Conservation (phyloP, 2,797 vertebrate species). For the Lithobates sylvaticus region DNA sequence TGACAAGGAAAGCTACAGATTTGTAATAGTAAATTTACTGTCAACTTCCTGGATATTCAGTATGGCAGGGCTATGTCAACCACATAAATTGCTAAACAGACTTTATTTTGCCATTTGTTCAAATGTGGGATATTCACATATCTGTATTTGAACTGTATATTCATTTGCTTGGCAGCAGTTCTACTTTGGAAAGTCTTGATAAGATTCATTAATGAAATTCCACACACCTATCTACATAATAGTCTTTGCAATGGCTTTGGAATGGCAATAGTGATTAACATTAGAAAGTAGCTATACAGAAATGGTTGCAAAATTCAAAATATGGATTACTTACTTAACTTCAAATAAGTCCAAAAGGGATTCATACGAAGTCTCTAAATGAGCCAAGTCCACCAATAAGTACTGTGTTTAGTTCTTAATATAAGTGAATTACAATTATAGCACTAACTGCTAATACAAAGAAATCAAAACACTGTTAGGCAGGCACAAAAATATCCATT, state of each 20-base stretch:
- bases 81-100: no score
- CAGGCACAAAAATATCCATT: constrained; percentile 68
- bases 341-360: constrained; percentile 66
- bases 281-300: constrained; percentile 55
- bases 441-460: constrained; percentile 63
- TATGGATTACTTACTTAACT: constrained; percentile 72
- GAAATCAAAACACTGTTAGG: constrained; percentile 72
- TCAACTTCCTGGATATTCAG: no score
- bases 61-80: no score
- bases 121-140: no score
- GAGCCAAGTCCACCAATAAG: constrained; percentile 14
- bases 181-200: no score
- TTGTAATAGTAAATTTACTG: no score
- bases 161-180: no score
- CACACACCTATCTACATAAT: constrained; percentile 18
- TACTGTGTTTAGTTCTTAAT: constrained; percentile 58
- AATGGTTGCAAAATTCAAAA: constrained; percentile 67
- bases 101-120: no score
- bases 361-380: constrained; percentile 50
- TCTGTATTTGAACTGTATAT: no score
- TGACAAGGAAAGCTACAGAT: no score
- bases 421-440: constrained; percentile 68
- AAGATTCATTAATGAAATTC: constrained; percentile 1
- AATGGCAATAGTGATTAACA: constrained; percentile 39
- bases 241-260: constrained; percentile 19